A percentile compares a stretch with the other conserved stretches of the same genome.
Evolutionary conservation across 2,113 vertebrate genomes (phyloP).

Genomic region (Rana temporaria): DNA sequence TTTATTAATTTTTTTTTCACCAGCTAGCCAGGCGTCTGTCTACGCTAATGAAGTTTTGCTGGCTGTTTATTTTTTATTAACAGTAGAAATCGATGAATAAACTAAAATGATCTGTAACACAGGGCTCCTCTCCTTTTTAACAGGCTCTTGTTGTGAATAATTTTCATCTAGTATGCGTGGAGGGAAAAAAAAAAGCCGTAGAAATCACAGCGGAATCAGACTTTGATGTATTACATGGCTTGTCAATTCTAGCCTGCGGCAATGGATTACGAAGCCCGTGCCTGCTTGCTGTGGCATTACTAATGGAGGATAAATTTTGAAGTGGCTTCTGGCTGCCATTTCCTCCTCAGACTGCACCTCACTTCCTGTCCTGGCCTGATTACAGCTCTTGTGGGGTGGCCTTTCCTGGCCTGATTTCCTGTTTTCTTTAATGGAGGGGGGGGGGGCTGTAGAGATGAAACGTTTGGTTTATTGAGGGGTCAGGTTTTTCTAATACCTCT

Average conservation of each 20-base stretch:
- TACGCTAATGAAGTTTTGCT: conserved; percentile 7
- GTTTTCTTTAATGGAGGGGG: conserved; percentile 34
- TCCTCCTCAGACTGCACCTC: conserved; percentile 50
- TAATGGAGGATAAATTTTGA: conserved; percentile 12
- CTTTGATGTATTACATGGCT: conserved; percentile 31
- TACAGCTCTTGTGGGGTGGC: conserved; percentile 25
- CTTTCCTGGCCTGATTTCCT: conserved; percentile 49
- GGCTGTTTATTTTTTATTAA: background rate
- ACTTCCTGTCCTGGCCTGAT: conserved; percentile 51
- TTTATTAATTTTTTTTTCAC: too few species aligned
- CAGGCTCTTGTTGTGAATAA: conserved; percentile 16
- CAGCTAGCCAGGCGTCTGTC: too few species aligned
- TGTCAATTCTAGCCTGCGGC: conserved; percentile 29
- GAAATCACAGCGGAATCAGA: background rate
- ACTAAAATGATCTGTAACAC: conserved; percentile 11
- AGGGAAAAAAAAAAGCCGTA: background rate
- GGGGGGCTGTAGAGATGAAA: conserved; percentile 34
- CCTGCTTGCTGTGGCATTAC: conserved; percentile 4
- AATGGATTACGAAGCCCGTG: conserved; percentile 17
- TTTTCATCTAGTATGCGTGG: conserved; percentile 14
- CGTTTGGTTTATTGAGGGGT: background rate
- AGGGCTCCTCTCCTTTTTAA: conserved; percentile 7
- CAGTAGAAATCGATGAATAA: conserved; percentile 17
- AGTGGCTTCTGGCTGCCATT: conserved; percentile 24
- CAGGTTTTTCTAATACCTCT: background rate